Conservation (phyloP, 2,113 vertebrate species). For the Sylvietta virens region DNA sequence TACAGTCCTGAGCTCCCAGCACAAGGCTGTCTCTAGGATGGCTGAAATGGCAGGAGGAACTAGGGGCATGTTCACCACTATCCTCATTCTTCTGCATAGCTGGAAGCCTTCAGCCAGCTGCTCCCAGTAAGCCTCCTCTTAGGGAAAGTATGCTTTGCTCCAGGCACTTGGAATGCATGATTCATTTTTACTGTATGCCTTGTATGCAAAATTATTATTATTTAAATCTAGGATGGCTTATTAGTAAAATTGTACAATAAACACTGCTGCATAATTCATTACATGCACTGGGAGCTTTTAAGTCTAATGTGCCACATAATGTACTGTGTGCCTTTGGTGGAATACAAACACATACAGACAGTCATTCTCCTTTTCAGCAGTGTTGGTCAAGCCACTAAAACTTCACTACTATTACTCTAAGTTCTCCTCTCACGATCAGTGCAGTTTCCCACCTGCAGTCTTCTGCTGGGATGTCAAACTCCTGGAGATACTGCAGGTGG, state of each 20-base stretch:
- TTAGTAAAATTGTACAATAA: conserved; percentile 23
- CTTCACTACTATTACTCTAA: background rate
- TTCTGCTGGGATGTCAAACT: background rate
- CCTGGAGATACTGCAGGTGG: background rate
- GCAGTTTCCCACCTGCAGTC: background rate
- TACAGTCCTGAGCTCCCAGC: background rate
- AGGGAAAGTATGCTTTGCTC: background rate
- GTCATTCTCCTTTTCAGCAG: background rate
- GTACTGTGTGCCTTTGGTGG: background rate
- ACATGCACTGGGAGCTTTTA: background rate
- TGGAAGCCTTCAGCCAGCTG: background rate
- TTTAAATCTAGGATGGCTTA: conserved; percentile 17
- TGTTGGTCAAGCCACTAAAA: background rate
- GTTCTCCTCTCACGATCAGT: background rate
- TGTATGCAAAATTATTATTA: conserved; percentile 10
- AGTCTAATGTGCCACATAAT: background rate
- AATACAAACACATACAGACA: background rate
- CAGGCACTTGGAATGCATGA: background rate
- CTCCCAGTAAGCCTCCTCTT: background rate
- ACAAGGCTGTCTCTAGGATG: background rate
- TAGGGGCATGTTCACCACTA: background rate
- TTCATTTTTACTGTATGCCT: background rate
- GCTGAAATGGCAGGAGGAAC: background rate
- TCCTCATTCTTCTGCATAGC: background rate
- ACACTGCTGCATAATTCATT: conserved; percentile 15